phyloP scores from a whole-genome alignment of 1,140 invertebrate species.

The Trichonephila clavipes region DNA sequence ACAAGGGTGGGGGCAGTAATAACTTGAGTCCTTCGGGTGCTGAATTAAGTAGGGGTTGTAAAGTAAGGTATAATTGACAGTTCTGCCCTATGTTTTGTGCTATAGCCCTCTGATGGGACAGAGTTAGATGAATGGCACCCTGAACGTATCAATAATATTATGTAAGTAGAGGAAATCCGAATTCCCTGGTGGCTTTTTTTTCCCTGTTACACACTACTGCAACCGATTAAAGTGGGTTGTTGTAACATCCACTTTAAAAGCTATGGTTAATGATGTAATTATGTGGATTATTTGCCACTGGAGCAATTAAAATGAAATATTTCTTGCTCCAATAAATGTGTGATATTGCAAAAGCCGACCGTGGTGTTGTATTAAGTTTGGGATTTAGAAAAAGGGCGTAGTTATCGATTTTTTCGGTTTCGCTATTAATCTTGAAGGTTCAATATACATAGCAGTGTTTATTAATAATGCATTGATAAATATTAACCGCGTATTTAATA shows the following conservation, averaged over 20 bases:
- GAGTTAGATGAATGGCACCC: conserved; percentile 58
- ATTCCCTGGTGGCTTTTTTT: conserved; percentile 10
- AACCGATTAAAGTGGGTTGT: conserved; percentile 20
- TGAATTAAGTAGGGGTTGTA: conserved; percentile 73
- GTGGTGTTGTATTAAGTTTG: not conserved
- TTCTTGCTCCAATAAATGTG: not conserved
- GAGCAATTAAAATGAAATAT: conserved; percentile 31
- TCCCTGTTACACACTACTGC: not conserved
- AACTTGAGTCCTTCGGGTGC: conserved; percentile 14
- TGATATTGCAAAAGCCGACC: not conserved
- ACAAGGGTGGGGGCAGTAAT: conserved; percentile 36
- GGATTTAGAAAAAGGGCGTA: too few species aligned
- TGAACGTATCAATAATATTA: conserved; percentile 59
- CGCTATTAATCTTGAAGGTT: too few species aligned
- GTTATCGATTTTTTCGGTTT: too few species aligned
- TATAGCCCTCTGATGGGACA: conserved; percentile 55
- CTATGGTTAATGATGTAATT: conserved; percentile 49
- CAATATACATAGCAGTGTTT: too few species aligned
- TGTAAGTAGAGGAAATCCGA: conserved; percentile 7
- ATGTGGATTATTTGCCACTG: conserved; percentile 29
- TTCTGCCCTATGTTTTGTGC: conserved; percentile 56
- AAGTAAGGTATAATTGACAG: conserved; percentile 75
- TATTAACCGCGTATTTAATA: too few species aligned
- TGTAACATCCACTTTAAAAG: conserved; percentile 39
- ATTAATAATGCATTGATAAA: too few species aligned